These are phyloP conservation scores for Kryptopterus vitreolus DNA, from an alignment of 2,797 vertebrate species.

Conservation along the genomic window DNA sequence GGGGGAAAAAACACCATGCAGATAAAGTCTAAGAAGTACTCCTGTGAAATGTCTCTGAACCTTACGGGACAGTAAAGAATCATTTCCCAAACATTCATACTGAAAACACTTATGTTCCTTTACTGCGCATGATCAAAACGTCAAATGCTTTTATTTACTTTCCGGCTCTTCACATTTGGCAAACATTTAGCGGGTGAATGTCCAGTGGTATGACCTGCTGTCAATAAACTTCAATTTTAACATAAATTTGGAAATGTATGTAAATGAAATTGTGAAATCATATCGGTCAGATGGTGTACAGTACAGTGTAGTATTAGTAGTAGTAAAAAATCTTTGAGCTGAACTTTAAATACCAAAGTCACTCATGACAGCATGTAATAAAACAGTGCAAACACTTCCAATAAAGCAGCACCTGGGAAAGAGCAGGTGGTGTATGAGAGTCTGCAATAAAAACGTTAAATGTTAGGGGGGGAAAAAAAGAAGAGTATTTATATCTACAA, in stretches of 20 bases:
- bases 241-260: too few relatives aligned
- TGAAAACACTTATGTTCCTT: too few relatives aligned
- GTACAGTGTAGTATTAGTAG: neutral
- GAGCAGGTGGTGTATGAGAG: neutral
- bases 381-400: slow-evolving; percentile 1
- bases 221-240: too few relatives aligned
- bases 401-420: slow-evolving; percentile 26
- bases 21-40: too few relatives aligned
- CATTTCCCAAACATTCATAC: too few relatives aligned
- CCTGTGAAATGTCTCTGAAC: neutral
- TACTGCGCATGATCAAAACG: too few relatives aligned
- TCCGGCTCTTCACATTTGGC: too few relatives aligned
- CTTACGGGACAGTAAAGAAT: too few relatives aligned
- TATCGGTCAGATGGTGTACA: neutral
- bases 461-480: slow-evolving; percentile 26
- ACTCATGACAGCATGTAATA: slow-evolving; percentile 21
- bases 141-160: too few relatives aligned
- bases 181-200: too few relatives aligned
- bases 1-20: too few relatives aligned
- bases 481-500: slow-evolving; percentile 1
- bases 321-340: neutral
- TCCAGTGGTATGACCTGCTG: too few relatives aligned
- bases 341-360: neutral
- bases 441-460: slow-evolving; percentile 12
- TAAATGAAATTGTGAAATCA: neutral